These are phyloP conservation scores for Porites lobata DNA, from an alignment of 92 coral and sea anemone genomes.

Conservation along the genomic window DNA sequence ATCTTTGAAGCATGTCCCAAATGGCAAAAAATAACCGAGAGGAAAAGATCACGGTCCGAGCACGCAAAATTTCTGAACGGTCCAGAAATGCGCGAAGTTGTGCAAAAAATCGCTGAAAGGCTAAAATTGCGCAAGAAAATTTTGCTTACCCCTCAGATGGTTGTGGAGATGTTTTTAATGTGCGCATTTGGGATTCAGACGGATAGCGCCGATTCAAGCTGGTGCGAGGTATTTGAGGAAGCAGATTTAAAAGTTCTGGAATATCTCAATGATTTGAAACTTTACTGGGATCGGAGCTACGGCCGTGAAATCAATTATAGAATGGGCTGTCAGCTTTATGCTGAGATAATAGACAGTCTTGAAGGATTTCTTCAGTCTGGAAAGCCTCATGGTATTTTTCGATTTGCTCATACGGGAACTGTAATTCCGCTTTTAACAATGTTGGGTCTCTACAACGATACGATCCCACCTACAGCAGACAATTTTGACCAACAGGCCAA, in stretches of 20 bases:
- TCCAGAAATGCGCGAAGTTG: constrained; percentile 67
- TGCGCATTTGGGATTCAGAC: constrained; percentile 92
- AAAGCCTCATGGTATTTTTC: constrained; percentile 79
- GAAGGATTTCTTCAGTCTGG: constrained; percentile 47
- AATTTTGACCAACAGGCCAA: constrained; percentile 65
- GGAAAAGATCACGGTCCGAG: constrained; percentile 28
- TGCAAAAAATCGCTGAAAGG: constrained; percentile 67
- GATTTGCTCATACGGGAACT: constrained; percentile 87
- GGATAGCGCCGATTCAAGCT: constrained; percentile 67
- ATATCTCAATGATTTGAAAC: constrained; percentile 78
- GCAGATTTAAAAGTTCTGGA: constrained; percentile 83
- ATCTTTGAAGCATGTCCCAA: constrained; percentile 83
- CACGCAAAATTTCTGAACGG: constrained; percentile 68
- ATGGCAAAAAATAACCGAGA: constrained; percentile 55
- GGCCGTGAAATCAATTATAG: constrained; percentile 84
- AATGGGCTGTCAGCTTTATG: constrained; percentile 78
- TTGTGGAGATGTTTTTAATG: constrained; percentile 63
- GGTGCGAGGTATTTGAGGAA: constrained; percentile 85
- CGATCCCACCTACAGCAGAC: constrained; percentile 75
- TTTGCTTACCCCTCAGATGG: constrained; percentile 53
- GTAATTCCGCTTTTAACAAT: constrained; percentile 81
- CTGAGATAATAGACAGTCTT: constrained; percentile 65
- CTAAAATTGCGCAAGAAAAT: constrained; percentile 69
- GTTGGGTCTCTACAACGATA: constrained; percentile 82
- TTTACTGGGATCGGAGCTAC: constrained; percentile 77